A percentile compares a stretch with the other conserved stretches of the same genome.
Evolutionary conservation across 2,888 invertebrate genomes (phyloP).

Genomic region (Eristalis arbustorum): DNA sequence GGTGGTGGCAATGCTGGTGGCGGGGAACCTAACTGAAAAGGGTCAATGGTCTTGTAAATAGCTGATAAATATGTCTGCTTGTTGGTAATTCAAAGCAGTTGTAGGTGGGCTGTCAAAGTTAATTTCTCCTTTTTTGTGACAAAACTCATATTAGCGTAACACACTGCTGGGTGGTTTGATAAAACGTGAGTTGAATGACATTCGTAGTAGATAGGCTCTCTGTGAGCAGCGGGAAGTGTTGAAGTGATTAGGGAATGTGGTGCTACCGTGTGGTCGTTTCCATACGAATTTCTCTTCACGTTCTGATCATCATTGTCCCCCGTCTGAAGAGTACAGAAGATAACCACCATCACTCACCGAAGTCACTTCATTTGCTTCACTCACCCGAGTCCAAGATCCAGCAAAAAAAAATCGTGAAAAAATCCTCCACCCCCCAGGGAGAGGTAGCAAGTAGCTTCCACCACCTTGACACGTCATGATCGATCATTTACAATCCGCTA

Average conservation of each 20-base stretch:
- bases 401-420: background rate
- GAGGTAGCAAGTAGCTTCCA: background rate
- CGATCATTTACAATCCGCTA: background rate
- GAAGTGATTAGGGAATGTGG: background rate
- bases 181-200: background rate
- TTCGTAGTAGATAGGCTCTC: background rate
- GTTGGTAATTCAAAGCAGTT: constrained; percentile 11
- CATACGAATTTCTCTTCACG: background rate
- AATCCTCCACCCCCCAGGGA: background rate
- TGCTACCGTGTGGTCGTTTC: background rate
- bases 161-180: background rate
- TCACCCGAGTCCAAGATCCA: background rate
- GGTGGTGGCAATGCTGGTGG: background rate
- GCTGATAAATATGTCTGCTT: constrained; percentile 14
- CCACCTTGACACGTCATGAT: background rate
- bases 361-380: background rate
- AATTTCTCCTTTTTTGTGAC: background rate
- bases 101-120: background rate
- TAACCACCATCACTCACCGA: no score
- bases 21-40: background rate
- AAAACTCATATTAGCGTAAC: background rate
- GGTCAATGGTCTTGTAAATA: constrained; percentile 35
- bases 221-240: background rate
- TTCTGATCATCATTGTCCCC: background rate
- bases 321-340: no score